phyloP scores from a whole-genome alignment of 2,113 vertebrate genomes.

The Psilopogon haemacephalus region DNA sequence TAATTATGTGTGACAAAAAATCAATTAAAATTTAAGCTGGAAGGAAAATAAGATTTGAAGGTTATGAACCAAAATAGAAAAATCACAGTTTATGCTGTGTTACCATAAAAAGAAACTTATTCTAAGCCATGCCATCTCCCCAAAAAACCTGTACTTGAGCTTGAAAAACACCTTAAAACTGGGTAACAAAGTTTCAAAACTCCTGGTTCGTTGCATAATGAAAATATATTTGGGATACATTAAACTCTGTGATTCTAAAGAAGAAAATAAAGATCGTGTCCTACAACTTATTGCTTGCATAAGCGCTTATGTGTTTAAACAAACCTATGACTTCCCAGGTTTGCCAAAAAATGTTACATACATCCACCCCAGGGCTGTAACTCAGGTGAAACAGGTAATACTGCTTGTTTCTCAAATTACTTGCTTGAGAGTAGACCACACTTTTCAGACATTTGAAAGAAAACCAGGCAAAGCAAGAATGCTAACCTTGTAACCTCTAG shows the following conservation, averaged over 20 bases:
- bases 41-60: neutral
- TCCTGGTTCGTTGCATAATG: neutral
- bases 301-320: neutral
- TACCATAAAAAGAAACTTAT: neutral
- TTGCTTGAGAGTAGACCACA: neutral
- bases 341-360: neutral
- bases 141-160: neutral
- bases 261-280: neutral
- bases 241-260: neutral
- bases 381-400: neutral
- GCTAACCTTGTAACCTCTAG: neutral
- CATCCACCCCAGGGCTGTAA: neutral
- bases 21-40: neutral
- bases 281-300: accelerated
- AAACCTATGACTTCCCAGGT: neutral
- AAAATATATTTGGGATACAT: neutral
- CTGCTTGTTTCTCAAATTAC: neutral
- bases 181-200: neutral
- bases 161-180: neutral
- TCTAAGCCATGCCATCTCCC: neutral
- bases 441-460: neutral
- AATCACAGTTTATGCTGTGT: neutral
- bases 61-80: neutral
- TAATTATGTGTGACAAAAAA: neutral
- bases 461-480: neutral